Conservation (phyloP, 2,797 vertebrate genomes). For the Myripristis murdjan region DNA sequence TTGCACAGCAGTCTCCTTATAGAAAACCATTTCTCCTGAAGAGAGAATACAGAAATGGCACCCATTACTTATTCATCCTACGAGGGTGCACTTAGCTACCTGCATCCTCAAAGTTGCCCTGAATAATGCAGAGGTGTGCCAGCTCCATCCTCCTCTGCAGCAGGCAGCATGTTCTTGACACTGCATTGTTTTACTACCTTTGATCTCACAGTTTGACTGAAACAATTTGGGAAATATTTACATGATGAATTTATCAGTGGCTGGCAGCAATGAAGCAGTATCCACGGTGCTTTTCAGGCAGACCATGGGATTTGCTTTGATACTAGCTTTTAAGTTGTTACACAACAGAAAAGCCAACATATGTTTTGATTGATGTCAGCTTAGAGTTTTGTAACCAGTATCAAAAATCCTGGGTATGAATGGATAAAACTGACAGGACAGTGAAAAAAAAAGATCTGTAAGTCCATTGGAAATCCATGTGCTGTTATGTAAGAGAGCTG, state of each 20-base stretch:
- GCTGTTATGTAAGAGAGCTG: constrained; percentile 1
- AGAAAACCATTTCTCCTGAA: constrained; percentile 24
- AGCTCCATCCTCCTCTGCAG: constrained; percentile 39
- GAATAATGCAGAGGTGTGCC: constrained; percentile 66
- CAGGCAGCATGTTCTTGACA: constrained; percentile 8
- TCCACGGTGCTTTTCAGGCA: neutral
- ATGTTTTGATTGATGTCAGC: neutral
- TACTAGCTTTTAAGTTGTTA: neutral
- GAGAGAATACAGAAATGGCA: constrained; percentile 40
- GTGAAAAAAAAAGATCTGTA: neutral
- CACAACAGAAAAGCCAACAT: neutral
- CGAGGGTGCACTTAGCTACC: constrained; percentile 52
- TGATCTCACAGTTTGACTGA: constrained; percentile 15
- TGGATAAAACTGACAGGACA: neutral
- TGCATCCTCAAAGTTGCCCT: constrained; percentile 52
- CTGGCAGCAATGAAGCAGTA: neutral
- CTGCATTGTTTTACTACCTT: constrained; percentile 5
- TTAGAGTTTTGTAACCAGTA: neutral
- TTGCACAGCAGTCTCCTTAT: neutral
- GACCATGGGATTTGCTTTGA: neutral
- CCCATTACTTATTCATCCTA: constrained; percentile 65
- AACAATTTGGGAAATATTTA: constrained; percentile 20
- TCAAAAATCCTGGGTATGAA: neutral
- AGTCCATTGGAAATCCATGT: constrained; percentile 2
- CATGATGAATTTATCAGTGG: constrained; percentile 7